Evolutionary conservation across 2,113 vertebrate genomes (phyloP).

Genomic region (Campylomormyrus numenius): DNA sequence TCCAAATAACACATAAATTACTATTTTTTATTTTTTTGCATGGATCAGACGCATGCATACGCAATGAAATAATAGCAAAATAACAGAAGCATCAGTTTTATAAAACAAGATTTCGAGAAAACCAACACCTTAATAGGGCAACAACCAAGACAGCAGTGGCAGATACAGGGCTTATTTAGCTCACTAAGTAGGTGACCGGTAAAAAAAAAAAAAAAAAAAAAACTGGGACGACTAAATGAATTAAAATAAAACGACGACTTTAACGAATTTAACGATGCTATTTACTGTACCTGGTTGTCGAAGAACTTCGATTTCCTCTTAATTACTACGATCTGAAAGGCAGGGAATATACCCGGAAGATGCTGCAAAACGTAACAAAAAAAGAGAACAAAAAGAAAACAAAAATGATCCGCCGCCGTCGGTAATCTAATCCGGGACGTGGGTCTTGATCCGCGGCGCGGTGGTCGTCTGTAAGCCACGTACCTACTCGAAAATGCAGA

Average conservation of each 20-base stretch:
- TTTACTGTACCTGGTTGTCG: constrained; percentile 40
- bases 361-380: constrained; percentile 26
- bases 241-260: neutral
- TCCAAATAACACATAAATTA: neutral
- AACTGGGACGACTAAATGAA: neutral
- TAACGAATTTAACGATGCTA: neutral
- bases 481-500: neutral
- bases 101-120: neutral
- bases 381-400: constrained; percentile 41
- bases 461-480: neutral
- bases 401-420: constrained; percentile 52
- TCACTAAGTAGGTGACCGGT: neutral
- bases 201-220: neutral
- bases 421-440: constrained; percentile 61
- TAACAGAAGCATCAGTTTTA: neutral
- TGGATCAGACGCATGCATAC: neutral
- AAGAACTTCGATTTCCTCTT: constrained; percentile 20
- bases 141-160: neutral
- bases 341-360: constrained; percentile 28
- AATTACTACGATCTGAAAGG: constrained; percentile 30
- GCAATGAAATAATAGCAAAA: neutral
- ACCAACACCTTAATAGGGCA: neutral
- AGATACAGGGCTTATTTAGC: neutral
- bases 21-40: neutral
- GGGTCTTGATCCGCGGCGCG: constrained; percentile 26